phyloP scores from a whole-genome alignment of 2,113 vertebrate species.

The Ammospiza nelsoni region DNA sequence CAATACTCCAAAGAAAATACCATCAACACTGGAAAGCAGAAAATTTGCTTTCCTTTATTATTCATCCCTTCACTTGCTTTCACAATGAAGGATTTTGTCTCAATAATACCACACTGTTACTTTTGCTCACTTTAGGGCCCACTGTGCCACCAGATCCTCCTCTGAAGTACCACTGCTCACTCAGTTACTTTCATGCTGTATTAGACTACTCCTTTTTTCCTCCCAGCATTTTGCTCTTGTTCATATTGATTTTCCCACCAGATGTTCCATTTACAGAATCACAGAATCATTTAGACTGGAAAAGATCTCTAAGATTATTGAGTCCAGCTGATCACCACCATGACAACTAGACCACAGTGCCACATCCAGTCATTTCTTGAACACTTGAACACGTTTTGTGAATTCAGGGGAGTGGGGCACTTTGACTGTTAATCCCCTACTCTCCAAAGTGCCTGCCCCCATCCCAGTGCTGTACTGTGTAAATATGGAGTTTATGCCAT shows the following conservation, averaged over 20 bases:
- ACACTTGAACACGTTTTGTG: neutral
- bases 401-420: neutral
- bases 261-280: neutral
- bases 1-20: neutral
- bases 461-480: neutral
- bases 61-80: neutral
- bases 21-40: neutral
- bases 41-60: neutral
- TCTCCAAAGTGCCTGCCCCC: neutral
- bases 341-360: neutral
- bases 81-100: neutral
- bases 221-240: neutral
- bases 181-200: neutral
- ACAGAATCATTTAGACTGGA: neutral
- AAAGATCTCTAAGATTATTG: neutral
- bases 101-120: neutral
- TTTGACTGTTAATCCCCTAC: neutral
- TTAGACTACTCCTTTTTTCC: neutral
- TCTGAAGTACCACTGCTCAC: neutral
- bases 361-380: neutral
- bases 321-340: neutral
- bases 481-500: neutral
- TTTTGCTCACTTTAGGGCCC: neutral
- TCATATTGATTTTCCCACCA: neutral
- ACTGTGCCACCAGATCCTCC: neutral